These are phyloP conservation scores for Pygmarrhopalites habei DNA, from an alignment of 1,140 invertebrate genomes.

Conservation along the genomic window DNA sequence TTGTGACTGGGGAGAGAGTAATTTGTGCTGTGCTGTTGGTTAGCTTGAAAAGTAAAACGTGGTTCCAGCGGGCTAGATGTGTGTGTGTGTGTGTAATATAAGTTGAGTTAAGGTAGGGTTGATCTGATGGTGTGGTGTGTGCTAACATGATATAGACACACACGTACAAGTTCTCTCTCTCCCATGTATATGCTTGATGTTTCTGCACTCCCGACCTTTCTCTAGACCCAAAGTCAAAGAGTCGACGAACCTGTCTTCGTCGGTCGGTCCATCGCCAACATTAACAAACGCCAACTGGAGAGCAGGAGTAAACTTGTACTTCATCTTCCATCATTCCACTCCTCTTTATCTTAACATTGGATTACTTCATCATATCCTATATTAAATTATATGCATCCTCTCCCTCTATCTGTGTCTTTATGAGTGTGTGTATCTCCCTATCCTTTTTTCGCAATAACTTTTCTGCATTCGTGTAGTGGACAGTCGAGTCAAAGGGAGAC, in stretches of 20 bases:
- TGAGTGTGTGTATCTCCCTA: too few relatives aligned
- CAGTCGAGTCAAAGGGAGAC: too few relatives aligned
- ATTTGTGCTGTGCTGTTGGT: too few relatives aligned
- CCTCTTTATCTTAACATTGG: conserved; percentile 1
- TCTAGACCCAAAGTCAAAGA: conserved; percentile 42
- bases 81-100: neutral
- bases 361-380: conserved; percentile 5
- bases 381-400: too few relatives aligned
- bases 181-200: conserved; percentile 19
- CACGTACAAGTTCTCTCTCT: too few relatives aligned
- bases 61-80: neutral
- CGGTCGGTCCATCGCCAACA: neutral
- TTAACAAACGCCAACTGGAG: conserved; percentile 8
- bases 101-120: neutral
- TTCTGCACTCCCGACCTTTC: conserved; percentile 41
- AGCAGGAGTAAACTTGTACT: conserved; percentile 8
- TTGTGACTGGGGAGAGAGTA: too few relatives aligned
- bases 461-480: too few relatives aligned
- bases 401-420: too few relatives aligned
- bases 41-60: too few relatives aligned
- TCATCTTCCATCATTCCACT: conserved; percentile 1
- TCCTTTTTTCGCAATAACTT: too few relatives aligned
- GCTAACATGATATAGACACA: too few relatives aligned
- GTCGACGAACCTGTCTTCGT: conserved; percentile 41
- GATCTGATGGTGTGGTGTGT: too few relatives aligned